Conservation (phyloP, 2,113 vertebrate genomes). For the Equus przewalskii region DNA sequence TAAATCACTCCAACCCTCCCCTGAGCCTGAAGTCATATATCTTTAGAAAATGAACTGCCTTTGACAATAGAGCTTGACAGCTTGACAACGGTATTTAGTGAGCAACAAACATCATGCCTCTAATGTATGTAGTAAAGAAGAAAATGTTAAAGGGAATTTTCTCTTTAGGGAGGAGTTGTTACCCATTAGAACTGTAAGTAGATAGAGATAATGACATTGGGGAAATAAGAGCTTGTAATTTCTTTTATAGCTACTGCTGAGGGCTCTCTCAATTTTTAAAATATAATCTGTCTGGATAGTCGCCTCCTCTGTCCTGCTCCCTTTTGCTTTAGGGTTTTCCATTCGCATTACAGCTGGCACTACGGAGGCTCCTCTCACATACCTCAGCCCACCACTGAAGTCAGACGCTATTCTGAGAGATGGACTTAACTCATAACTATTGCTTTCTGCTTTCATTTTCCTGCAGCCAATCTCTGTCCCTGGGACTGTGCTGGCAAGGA, state of each 20-base stretch:
- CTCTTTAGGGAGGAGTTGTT: neutral
- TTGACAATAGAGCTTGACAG: slow-evolving; percentile 13
- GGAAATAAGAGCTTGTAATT: neutral
- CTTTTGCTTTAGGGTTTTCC: neutral
- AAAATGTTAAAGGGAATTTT: neutral
- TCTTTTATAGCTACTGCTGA: neutral
- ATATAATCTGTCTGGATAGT: neutral
- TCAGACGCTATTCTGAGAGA: neutral
- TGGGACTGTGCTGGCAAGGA: neutral
- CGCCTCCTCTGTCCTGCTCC: neutral
- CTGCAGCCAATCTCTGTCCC: neutral
- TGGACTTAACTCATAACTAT: neutral
- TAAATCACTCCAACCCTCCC: neutral
- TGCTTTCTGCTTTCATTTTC: neutral
- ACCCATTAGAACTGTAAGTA: neutral
- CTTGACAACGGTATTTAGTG: neutral
- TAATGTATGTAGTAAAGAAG: neutral
- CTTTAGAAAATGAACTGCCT: slow-evolving; percentile 14
- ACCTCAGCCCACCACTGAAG: neutral
- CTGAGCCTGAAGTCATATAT: neutral
- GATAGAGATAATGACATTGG: neutral
- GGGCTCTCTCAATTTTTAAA: neutral
- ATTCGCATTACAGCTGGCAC: neutral
- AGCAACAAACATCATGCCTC: neutral
- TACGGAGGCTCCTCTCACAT: no score